Percentiles rank a stretch among this genome's conserved stretches.
These are phyloP conservation scores for Globodera ellingtonae DNA, from an alignment of 1,140 invertebrate species.

Conservation along the genomic window DNA sequence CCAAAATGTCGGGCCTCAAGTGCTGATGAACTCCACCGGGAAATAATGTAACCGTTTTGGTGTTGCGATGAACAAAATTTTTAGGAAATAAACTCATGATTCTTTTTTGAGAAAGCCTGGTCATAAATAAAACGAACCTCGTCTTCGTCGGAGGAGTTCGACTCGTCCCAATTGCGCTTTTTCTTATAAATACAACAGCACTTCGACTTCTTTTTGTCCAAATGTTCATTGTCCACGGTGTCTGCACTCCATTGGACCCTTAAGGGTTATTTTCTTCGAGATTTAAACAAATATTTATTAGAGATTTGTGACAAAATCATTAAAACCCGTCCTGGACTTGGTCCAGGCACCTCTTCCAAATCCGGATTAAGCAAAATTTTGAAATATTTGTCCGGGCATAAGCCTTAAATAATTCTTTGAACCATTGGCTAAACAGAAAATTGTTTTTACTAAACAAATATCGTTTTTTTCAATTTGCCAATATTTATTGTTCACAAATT, in stretches of 20 bases:
- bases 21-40: not conserved
- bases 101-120: not conserved
- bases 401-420: too few relatives aligned
- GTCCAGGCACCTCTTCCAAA: too few relatives aligned
- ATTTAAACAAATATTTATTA: not conserved
- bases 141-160: conserved; percentile 49
- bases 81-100: too few relatives aligned
- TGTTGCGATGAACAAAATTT: not conserved
- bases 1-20: too few relatives aligned
- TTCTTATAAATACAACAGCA: conserved; percentile 61
- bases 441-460: not conserved
- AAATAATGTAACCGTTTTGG: conserved; percentile 6
- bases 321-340: too few relatives aligned
- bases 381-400: too few relatives aligned
- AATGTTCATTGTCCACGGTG: conserved; percentile 52
- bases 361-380: too few relatives aligned
- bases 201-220: conserved; percentile 58
- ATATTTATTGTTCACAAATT: not conserved
- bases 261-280: not conserved
- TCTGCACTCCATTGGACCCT: conserved; percentile 51
- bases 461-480: not conserved
- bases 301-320: not conserved
- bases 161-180: conserved; percentile 55
- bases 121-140: conserved; percentile 25
- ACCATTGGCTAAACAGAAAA: too few relatives aligned